Base-by-base conservation (phyloP, 2,113 vertebrate genomes). In the Antennarius striatus region DNA sequence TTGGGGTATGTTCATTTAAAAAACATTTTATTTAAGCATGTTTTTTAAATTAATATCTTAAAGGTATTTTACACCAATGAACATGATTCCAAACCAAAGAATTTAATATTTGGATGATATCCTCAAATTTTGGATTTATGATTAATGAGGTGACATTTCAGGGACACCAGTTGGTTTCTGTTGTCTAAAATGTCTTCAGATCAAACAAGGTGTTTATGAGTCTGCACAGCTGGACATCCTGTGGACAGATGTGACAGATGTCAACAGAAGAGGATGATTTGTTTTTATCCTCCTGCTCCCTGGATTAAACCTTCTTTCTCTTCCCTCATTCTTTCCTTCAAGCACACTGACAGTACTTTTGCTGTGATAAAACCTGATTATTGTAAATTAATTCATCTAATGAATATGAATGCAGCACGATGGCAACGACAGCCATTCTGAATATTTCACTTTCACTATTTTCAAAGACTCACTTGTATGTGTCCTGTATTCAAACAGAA, bases 291-390 rank as follows among this genome's bases (percentile, higher is more conserved):
- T 45, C 17, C 40, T 7, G n/a, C 46, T 22, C 6, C 10, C 11
- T 28, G 16, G 2, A 43, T 43, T 10, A 43, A 43, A 3, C 0
- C 5, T 39, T 42, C 14, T 5, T 10, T 13, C 13, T n/a, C 3
- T 32, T 53, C 17, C 51, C 10, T 45, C 50, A 22, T 36, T 4
- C 42, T 51, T 45, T 14, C 60, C 47, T 49, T 63, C 12, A 47
- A 73, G 68, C 84, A 84, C 80, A 80, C 72, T 86, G 73, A 63
- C 71, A 68, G 65, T 55, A 53, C 16, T 57, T 55, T 45, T 46
- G 58, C 71, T 89, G 68, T 82, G 46, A 22, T 48, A 61, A 12
- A 30, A 69, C 30, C 40, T 0, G 49, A 67, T 59, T 63, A 63
- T 75, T 72, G 67, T 73, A 53, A 53, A 39, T 66, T 42, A 64